Evolutionary conservation across 92 coral and sea anemone species (phyloP).

Genomic region (Palythoa grandis): DNA sequence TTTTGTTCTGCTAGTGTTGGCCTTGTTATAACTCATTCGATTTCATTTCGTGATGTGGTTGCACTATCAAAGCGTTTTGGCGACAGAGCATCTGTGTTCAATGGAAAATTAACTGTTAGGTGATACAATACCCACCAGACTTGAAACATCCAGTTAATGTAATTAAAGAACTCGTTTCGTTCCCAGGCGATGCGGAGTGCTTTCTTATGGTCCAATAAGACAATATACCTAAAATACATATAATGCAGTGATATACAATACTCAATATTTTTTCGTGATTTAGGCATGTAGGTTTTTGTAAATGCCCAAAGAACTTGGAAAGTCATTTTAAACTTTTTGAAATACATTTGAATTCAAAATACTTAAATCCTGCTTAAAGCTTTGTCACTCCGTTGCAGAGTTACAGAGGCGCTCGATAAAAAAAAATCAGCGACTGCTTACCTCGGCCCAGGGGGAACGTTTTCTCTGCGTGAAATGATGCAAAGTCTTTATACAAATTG

Average conservation of each 20-base stretch:
- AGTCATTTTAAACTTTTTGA: neutral
- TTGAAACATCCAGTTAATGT: conserved; percentile 3
- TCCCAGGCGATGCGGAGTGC: neutral
- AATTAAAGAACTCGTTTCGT: conserved; percentile 30
- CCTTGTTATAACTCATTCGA: neutral
- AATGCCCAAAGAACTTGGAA: neutral
- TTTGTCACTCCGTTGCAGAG: neutral
- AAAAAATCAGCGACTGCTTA: neutral
- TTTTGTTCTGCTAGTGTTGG: too few relatives aligned
- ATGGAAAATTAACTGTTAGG: neutral
- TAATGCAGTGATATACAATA: neutral
- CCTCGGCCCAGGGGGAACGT: neutral
- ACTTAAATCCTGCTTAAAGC: neutral
- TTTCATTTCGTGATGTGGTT: neutral
- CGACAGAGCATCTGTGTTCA: too few relatives aligned
- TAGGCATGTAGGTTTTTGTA: neutral
- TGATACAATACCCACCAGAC: neutral
- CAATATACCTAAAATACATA: neutral
- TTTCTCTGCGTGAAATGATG: neutral
- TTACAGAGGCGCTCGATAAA: neutral
- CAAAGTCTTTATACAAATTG: neutral
- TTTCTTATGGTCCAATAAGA: neutral
- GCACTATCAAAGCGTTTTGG: neutral
- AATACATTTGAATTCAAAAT: neutral
- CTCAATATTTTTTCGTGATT: too few relatives aligned